Evolutionary conservation across 1,140 invertebrate species (phyloP).

Genomic region (Drosophila varians): DNA sequence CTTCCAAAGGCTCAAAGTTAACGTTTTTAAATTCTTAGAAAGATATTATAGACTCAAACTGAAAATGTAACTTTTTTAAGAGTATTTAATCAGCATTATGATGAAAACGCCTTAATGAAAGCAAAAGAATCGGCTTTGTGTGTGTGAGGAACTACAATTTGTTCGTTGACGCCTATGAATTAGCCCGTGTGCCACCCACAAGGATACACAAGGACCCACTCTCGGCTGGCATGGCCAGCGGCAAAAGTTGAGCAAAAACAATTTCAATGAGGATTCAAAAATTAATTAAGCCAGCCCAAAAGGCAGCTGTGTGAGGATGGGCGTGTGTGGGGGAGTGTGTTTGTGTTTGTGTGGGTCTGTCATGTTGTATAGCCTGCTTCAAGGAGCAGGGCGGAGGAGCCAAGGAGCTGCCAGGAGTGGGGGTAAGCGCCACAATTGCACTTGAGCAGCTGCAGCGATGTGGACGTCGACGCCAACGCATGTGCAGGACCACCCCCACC

Average conservation of each 20-base stretch:
- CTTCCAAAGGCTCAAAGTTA: too few relatives aligned
- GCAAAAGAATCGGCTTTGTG: conserved; percentile 6
- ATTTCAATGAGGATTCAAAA: conserved; percentile 75
- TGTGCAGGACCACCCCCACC: conserved; percentile 19
- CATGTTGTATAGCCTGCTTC: conserved; percentile 52
- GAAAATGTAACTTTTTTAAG: not conserved
- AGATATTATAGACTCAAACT: too few relatives aligned
- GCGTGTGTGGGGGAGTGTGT: conserved; percentile 1
- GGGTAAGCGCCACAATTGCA: conserved; percentile 52
- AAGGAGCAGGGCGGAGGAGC: conserved; percentile 7
- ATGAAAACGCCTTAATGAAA: not conserved
- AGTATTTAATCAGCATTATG: not conserved
- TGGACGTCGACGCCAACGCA: conserved; percentile 43
- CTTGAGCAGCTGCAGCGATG: conserved; percentile 65
- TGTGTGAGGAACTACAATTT: conserved; percentile 66
- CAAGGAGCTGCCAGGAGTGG: not conserved
- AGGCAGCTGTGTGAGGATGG: conserved; percentile 16
- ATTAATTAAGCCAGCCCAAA: conserved; percentile 70
- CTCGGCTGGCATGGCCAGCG: conserved; percentile 32
- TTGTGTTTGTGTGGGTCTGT: conserved; percentile 23
- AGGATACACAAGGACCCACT: conserved; percentile 24
- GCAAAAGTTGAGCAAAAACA: conserved; percentile 60
- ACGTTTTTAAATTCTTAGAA: too few relatives aligned
- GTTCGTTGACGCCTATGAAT: conserved; percentile 71
- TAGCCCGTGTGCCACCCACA: conserved; percentile 44